These are phyloP conservation scores for Edolisoma coerulescens DNA, from an alignment of 2,113 vertebrate genomes.

Conservation along the genomic window DNA sequence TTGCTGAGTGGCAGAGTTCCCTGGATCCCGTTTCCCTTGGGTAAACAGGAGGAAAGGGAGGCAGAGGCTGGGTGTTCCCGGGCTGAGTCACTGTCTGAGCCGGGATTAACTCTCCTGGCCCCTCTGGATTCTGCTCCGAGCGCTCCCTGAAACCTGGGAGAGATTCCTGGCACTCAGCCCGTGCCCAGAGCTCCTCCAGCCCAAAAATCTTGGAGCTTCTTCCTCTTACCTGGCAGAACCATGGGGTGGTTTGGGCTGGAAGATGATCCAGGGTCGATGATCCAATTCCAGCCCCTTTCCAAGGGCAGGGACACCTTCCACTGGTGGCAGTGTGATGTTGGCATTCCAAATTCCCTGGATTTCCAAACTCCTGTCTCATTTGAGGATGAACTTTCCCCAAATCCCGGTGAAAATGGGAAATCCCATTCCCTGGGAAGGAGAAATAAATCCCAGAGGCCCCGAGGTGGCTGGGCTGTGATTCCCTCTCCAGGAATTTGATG, in stretches of 20 bases:
- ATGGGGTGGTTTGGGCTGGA: rapidly evolving
- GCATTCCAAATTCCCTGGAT: background rate
- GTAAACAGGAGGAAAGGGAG: background rate
- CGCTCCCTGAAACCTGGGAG: background rate
- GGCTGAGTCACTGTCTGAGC: constrained; percentile 15
- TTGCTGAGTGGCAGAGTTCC: too few relatives aligned
- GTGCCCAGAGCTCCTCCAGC: background rate
- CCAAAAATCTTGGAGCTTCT: background rate
- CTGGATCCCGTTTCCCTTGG: too few relatives aligned
- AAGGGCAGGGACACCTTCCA: background rate
- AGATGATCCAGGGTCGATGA: rapidly evolving
- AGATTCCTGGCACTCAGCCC: background rate
- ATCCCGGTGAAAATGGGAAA: background rate
- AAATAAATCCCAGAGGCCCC: background rate
- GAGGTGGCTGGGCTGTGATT: background rate
- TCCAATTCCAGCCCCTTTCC: background rate
- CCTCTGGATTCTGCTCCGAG: background rate
- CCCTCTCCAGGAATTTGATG: background rate
- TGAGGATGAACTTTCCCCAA: background rate
- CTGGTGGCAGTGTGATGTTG: background rate
- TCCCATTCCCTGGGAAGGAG: background rate
- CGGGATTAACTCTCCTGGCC: background rate
- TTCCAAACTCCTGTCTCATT: background rate
- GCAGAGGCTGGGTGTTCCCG: background rate
- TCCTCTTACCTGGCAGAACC: rapidly evolving